These are phyloP conservation scores for Hetaerina titia DNA, from an alignment of 2,888 invertebrate species.

Conservation along the genomic window DNA sequence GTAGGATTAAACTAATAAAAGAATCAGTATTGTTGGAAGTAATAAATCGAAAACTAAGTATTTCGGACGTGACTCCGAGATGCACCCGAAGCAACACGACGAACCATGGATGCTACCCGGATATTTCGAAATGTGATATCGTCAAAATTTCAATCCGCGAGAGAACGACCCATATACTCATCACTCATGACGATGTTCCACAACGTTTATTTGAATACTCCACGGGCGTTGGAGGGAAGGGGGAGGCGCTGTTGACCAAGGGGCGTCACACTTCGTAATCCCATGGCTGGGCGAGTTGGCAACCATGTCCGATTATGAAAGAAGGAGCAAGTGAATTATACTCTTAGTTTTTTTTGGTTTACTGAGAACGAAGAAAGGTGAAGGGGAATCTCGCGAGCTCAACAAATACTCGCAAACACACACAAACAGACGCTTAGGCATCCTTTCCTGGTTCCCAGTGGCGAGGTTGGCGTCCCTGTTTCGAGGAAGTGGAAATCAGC, in stretches of 20 bases:
- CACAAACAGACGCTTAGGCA: not conserved
- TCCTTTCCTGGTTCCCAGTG: not conserved
- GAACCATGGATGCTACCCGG: not conserved
- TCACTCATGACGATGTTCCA: not conserved
- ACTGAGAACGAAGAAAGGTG: not conserved
- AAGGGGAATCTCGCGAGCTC: not conserved
- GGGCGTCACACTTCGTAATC: too few relatives aligned
- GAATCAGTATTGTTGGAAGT: not conserved
- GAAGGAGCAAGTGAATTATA: not conserved
- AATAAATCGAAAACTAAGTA: not conserved
- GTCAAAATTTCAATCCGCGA: not conserved
- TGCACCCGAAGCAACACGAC: not conserved
- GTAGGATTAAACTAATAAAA: not conserved
- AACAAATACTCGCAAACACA: not conserved
- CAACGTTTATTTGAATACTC: not conserved
- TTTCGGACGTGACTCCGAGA: not conserved
- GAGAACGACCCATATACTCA: slow-evolving; percentile 7
- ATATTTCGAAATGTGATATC: not conserved
- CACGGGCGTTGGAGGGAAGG: not conserved
- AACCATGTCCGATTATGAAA: not conserved
- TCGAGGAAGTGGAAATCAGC: slow-evolving; percentile 39
- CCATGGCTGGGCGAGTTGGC: not conserved
- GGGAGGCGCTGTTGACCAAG: not conserved
- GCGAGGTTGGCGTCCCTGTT: slow-evolving; percentile 27
- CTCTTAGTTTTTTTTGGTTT: not conserved